Percentiles rank a stretch among this genome's conserved stretches.
Conservation (phyloP, 1,140 invertebrate species). For the Drosophila teissieri region DNA sequence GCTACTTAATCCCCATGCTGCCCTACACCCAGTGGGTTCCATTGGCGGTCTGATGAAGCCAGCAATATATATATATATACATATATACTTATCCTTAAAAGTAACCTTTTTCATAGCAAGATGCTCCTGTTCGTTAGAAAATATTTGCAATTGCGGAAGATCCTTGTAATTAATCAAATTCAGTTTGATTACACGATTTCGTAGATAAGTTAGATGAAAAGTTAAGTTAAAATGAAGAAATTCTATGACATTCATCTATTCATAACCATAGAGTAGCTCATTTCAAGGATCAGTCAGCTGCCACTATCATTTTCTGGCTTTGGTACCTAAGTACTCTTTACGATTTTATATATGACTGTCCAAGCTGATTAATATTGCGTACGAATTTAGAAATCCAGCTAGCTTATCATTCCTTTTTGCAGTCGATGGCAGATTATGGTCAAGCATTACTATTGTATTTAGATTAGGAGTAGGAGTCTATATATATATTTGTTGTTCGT, state of each 20-base stretch:
- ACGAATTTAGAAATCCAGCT: constrained; percentile 39
- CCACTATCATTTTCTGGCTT: background rate
- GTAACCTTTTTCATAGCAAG: too few relatives aligned
- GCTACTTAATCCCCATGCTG: constrained; percentile 1
- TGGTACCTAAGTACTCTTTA: constrained; percentile 8
- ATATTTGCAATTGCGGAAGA: too few relatives aligned
- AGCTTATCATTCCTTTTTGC: constrained; percentile 30
- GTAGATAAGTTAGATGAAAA: too few relatives aligned
- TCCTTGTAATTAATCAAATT: background rate
- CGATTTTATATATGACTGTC: constrained; percentile 17
- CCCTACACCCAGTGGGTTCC: constrained; percentile 21
- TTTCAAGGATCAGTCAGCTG: background rate
- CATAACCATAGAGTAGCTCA: constrained; percentile 7
- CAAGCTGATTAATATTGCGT: constrained; percentile 41
- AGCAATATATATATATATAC: background rate
- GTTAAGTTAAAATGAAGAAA: too few relatives aligned
- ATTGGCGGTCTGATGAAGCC: background rate
- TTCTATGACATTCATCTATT: too few relatives aligned
- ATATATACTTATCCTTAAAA: too few relatives aligned
- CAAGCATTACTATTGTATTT: constrained; percentile 42
- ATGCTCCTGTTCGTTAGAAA: too few relatives aligned
- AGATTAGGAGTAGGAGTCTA: constrained; percentile 35
- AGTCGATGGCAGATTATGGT: constrained; percentile 30
- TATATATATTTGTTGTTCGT: constrained; percentile 1
- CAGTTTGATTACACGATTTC: background rate